phyloP scores from a whole-genome alignment of 1,140 invertebrate species.

The Mesaphorura yosii region DNA sequence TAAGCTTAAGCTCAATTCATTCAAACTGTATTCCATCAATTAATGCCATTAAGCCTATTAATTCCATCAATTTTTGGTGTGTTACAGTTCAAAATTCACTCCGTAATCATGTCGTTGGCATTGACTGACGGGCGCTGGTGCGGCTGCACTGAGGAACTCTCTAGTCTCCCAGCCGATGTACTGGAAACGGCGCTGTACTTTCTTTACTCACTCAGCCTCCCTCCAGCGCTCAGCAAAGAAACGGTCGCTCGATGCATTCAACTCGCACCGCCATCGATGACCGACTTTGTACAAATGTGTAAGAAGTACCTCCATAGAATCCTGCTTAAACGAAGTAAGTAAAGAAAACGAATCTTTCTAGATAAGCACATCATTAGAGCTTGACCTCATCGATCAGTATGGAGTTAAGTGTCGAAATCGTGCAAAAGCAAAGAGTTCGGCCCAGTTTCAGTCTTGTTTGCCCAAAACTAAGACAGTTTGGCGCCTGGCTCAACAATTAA shows the following conservation, averaged over 20 bases:
- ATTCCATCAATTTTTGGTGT: slow-evolving; percentile 15
- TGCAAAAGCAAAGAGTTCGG: too few relatives aligned
- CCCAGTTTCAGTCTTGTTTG: too few relatives aligned
- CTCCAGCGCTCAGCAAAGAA: slow-evolving; percentile 43
- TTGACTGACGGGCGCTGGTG: too few relatives aligned
- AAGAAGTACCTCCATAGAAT: slow-evolving; percentile 49
- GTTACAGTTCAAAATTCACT: slow-evolving; percentile 51
- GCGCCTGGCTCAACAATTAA: too few relatives aligned
- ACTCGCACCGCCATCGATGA: slow-evolving; percentile 40
- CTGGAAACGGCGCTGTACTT: slow-evolving; percentile 48
- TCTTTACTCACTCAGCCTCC: slow-evolving; percentile 52
- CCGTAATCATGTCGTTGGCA: slow-evolving; percentile 45
- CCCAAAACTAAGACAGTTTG: too few relatives aligned
- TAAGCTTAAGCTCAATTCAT: neutral
- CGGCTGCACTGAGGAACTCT: slow-evolving; percentile 44
- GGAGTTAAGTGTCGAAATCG: too few relatives aligned
- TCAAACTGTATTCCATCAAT: slow-evolving; percentile 7
- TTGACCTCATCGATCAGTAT: too few relatives aligned
- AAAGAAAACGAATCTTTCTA: slow-evolving; percentile 1
- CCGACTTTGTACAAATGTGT: slow-evolving; percentile 45
- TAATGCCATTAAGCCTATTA: too few relatives aligned
- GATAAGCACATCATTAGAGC: too few relatives aligned
- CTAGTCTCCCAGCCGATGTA: slow-evolving; percentile 45
- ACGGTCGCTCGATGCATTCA: slow-evolving; percentile 46
- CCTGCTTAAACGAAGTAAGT: slow-evolving; percentile 51